These are phyloP conservation scores for Drosophila lacicola DNA, from an alignment of 2,888 invertebrate species.

Conservation along the genomic window DNA sequence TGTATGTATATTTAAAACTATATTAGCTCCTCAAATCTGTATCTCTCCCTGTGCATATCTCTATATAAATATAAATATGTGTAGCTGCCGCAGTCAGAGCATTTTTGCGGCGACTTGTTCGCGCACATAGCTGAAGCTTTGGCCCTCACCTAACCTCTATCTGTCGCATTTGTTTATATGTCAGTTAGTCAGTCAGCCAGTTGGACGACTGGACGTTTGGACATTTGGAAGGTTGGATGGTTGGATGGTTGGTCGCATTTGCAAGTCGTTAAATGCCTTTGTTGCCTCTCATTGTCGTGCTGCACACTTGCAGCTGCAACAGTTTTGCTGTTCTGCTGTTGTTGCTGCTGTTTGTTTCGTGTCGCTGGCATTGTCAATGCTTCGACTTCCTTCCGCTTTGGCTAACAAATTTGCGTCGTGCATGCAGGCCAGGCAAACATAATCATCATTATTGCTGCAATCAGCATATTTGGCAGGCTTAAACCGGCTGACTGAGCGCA, in stretches of 20 bases:
- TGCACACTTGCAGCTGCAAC: conserved; percentile 43
- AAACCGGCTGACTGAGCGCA: conserved; percentile 20
- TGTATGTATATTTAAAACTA: too few species aligned
- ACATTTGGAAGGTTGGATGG: conserved; percentile 22
- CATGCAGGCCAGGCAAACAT: conserved; percentile 76
- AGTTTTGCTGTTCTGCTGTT: conserved; percentile 17
- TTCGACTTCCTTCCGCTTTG: conserved; percentile 76
- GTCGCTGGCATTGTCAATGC: conserved; percentile 79
- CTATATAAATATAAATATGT: neutral
- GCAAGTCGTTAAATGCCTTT: conserved; percentile 80
- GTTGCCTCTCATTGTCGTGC: conserved; percentile 51
- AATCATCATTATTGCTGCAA: conserved; percentile 78
- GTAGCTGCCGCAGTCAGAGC: conserved; percentile 18
- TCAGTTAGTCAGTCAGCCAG: conserved; percentile 59
- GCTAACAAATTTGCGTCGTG: conserved; percentile 79
- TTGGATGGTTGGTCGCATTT: conserved; percentile 53
- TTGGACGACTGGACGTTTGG: conserved; percentile 12
- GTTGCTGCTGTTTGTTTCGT: conserved; percentile 60
- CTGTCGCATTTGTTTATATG: conserved; percentile 64
- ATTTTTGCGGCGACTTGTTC: conserved; percentile 24
- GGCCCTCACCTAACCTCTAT: conserved; percentile 14
- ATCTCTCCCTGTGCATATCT: too few species aligned
- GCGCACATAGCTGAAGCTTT: neutral
- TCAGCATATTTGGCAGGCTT: conserved; percentile 77
- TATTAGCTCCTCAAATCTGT: too few species aligned